Percentiles rank a stretch among this genome's conserved stretches.
Evolutionary conservation across 2,113 vertebrate species (phyloP).

Genomic region (Scomber japonicus): DNA sequence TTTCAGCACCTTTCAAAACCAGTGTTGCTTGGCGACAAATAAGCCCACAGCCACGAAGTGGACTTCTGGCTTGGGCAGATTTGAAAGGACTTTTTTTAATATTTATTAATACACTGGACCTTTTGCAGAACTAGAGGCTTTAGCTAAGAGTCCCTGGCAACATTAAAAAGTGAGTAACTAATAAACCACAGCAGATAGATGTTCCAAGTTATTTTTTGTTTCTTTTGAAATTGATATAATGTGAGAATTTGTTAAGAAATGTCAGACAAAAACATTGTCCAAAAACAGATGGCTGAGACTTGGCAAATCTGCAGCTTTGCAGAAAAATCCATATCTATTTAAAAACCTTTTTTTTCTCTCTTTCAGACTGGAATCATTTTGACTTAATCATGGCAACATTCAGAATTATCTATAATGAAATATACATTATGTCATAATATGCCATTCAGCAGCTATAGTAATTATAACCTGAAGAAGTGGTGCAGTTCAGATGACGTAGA

Average conservation of each 20-base stretch:
- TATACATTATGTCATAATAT: too few relatives aligned
- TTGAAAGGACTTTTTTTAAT: background rate
- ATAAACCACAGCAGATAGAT: background rate
- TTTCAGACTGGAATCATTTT: too few relatives aligned
- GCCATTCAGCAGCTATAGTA: too few relatives aligned
- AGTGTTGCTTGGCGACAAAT: conserved; percentile 34
- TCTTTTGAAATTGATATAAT: background rate
- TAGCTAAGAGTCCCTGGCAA: background rate
- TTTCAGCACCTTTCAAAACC: conserved; percentile 10
- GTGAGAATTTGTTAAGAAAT: background rate
- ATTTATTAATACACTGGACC: conserved; percentile 1
- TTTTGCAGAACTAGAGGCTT: background rate
- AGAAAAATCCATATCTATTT: background rate
- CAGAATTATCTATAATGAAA: too few relatives aligned
- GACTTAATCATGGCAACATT: too few relatives aligned
- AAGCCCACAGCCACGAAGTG: background rate
- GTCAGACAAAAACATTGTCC: background rate
- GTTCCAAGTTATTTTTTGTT: background rate
- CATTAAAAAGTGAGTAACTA: background rate
- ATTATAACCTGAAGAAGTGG: too few relatives aligned
- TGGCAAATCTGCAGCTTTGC: background rate
- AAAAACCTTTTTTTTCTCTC: too few relatives aligned
- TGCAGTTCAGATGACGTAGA: too few relatives aligned
- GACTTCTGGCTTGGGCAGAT: conserved; percentile 9
- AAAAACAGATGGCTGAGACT: background rate